These are phyloP conservation scores for Bibio marci DNA, from an alignment of 2,888 invertebrate genomes.

Conservation along the genomic window DNA sequence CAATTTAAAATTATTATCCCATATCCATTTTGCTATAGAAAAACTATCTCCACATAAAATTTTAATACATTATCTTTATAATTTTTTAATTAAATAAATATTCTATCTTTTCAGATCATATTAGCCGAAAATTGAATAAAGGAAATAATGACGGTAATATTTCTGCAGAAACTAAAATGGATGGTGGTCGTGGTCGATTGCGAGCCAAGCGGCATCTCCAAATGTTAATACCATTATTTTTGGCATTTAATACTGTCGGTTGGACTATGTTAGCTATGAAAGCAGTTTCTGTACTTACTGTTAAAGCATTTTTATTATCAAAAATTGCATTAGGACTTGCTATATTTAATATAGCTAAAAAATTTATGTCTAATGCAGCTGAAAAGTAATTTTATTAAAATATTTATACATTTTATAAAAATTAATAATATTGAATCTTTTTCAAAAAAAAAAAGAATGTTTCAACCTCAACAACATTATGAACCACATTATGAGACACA, in stretches of 20 bases:
- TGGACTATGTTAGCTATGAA: conserved; percentile 42
- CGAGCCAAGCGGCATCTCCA: conserved; percentile 43
- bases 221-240: conserved; percentile 44
- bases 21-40: no score
- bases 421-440: background rate
- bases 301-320: conserved; percentile 52
- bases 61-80: no score
- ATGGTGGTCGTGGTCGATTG: conserved; percentile 17
- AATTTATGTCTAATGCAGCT: conserved; percentile 38
- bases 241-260: conserved; percentile 51
- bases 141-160: no score
- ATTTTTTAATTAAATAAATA: no score
- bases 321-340: conserved; percentile 50
- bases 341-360: conserved; percentile 39
- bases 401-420: no score
- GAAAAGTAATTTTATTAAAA: conserved; percentile 22
- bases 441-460: background rate
- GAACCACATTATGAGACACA: conserved; percentile 21
- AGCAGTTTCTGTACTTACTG: conserved; percentile 40
- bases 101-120: no score
- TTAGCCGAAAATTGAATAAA: no score
- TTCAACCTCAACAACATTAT: conserved; percentile 11
- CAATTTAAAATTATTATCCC: no score
- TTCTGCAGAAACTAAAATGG: no score
- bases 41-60: no score